Conservation (phyloP, 2,113 vertebrate species). For the Campylorhamphus procurvoides region DNA sequence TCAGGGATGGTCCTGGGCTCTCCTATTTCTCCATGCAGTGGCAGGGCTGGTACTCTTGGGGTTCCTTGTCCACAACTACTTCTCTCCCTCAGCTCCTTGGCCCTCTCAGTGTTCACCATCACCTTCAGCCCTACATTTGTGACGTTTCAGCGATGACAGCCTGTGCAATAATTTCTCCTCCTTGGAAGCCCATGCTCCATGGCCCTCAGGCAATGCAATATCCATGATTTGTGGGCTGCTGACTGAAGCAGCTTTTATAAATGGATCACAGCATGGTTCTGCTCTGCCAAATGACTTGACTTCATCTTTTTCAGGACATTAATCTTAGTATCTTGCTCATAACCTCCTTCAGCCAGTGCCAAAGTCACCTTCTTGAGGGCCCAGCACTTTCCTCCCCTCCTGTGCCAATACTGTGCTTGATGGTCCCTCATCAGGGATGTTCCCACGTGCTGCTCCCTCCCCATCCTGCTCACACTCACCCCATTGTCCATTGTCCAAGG, state of each 20-base stretch:
- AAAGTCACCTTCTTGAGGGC: neutral
- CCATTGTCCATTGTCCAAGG: neutral
- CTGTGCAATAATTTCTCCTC: neutral
- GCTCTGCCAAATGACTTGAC: neutral
- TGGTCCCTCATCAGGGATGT: neutral
- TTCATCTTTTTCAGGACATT: neutral
- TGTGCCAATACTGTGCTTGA: neutral
- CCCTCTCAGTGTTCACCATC: neutral
- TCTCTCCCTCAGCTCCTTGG: neutral
- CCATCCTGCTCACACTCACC: neutral
- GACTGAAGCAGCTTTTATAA: neutral
- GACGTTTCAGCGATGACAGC: neutral
- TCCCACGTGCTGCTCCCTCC: neutral
- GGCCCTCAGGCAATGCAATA: neutral
- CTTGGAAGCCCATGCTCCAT: neutral
- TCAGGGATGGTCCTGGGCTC: neutral
- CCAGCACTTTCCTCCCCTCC: neutral
- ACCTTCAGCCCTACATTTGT: neutral
- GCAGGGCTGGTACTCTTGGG: neutral
- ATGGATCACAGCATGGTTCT: neutral
- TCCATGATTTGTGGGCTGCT: neutral
- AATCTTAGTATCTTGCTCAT: neutral
- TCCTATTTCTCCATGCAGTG: neutral
- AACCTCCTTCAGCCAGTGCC: neutral
- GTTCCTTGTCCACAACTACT: rapidly evolving